Evolutionary conservation across 2,888 invertebrate genomes (phyloP).

Genomic region (Lithophane leautieri): DNA sequence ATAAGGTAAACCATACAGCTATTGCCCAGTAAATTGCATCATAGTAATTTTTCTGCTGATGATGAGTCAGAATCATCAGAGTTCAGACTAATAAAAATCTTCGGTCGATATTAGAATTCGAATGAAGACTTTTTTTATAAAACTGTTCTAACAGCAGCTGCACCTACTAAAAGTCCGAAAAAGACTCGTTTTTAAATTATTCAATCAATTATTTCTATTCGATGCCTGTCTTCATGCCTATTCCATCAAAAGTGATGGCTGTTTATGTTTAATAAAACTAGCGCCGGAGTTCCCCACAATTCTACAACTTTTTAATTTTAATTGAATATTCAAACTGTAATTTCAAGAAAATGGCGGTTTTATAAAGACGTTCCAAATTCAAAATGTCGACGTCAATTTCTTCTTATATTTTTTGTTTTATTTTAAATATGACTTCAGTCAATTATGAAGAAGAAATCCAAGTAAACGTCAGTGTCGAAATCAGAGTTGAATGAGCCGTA

Average conservation of each 20-base stretch:
- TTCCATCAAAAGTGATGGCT: slow-evolving; percentile 26
- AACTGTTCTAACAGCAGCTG: background rate
- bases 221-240: slow-evolving; percentile 18
- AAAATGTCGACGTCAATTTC: slow-evolving; percentile 47
- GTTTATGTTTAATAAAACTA: slow-evolving; percentile 22
- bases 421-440: slow-evolving; percentile 67
- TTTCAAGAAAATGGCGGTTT: slow-evolving; percentile 42
- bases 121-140: background rate
- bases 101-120: background rate
- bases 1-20: no score
- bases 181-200: background rate
- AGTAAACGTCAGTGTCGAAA: slow-evolving; percentile 75
- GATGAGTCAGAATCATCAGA: no score
- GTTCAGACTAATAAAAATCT: background rate
- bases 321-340: slow-evolving; percentile 47
- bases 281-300: slow-evolving; percentile 3
- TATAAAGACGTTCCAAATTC: slow-evolving; percentile 39
- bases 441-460: slow-evolving; percentile 73
- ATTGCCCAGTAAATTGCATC: no score
- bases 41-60: no score
- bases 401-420: slow-evolving; percentile 46
- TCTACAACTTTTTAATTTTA: slow-evolving; percentile 30
- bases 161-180: background rate
- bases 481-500: slow-evolving; percentile 83
- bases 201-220: slow-evolving; percentile 22